Evolutionary conservation across 1,140 invertebrate species (phyloP).

Genomic region (Psix sp.): DNA sequence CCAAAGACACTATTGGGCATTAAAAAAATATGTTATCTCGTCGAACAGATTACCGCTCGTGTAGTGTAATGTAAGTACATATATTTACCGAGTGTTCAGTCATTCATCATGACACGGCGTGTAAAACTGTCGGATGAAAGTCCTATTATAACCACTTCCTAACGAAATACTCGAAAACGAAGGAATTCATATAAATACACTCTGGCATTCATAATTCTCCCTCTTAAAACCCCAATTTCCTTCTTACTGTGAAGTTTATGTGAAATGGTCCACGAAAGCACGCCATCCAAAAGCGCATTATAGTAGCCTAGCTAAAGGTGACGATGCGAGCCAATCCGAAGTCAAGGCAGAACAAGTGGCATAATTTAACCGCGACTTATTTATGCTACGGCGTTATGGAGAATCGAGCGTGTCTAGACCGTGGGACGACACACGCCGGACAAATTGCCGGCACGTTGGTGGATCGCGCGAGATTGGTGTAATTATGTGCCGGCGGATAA

Average conservation of each 20-base stretch:
- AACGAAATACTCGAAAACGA: too few relatives aligned
- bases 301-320: constrained; percentile 43
- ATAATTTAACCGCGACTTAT: constrained; percentile 38
- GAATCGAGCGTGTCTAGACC: constrained; percentile 22
- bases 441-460: constrained; percentile 47
- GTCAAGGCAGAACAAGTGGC: constrained; percentile 6
- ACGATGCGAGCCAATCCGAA: constrained; percentile 39
- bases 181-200: too few relatives aligned
- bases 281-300: constrained; percentile 2
- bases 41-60: too few relatives aligned
- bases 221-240: constrained; percentile 21
- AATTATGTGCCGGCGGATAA: constrained; percentile 55
- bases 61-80: too few relatives aligned
- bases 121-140: too few relatives aligned
- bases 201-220: constrained; percentile 15
- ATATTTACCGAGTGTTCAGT: too few relatives aligned
- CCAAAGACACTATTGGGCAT: too few relatives aligned
- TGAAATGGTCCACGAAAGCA: constrained; percentile 30
- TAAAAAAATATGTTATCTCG: too few relatives aligned
- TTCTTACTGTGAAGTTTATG: constrained; percentile 5
- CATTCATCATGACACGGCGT: too few relatives aligned
- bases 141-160: too few relatives aligned
- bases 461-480: constrained; percentile 28
- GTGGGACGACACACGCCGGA: constrained; percentile 22
- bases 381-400: constrained; percentile 21